Conservation (phyloP, 2,888 invertebrate species). For the Cosmopolites sordidus region DNA sequence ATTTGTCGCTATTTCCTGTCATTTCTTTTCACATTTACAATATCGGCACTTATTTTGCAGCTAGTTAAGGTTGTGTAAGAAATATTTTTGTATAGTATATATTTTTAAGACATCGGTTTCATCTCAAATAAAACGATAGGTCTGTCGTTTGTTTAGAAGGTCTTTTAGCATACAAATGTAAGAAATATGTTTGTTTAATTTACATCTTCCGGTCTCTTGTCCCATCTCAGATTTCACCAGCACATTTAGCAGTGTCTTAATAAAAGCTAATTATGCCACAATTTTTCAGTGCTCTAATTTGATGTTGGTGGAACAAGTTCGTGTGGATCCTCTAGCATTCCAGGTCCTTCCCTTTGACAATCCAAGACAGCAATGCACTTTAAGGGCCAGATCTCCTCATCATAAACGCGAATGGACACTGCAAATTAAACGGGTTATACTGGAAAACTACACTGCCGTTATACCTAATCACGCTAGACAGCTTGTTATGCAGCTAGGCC, state of each 20-base stretch:
- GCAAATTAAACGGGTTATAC: conserved; percentile 79
- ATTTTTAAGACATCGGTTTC: no score
- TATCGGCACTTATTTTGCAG: no score
- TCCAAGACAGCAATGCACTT: conserved; percentile 84
- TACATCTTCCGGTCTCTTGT: no score
- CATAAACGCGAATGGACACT: conserved; percentile 84
- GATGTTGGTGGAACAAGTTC: conserved; percentile 94
- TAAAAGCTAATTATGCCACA: not conserved
- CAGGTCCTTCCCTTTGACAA: conserved; percentile 96
- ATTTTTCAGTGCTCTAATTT: conserved; percentile 84
- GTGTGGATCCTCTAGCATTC: conserved; percentile 91
- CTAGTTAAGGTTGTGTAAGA: no score
- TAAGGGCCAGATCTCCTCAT: conserved; percentile 76
- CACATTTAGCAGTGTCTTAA: not conserved
- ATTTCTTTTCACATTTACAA: no score
- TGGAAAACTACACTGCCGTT: conserved; percentile 89
- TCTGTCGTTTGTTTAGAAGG: no score
- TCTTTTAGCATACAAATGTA: no score
- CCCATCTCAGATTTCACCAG: no score
- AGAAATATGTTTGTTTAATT: no score
- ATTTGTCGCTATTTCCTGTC: no score
- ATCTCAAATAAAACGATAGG: no score
- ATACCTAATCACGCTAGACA: conserved; percentile 94
- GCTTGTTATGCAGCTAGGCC: conserved; percentile 83
- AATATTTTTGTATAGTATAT: no score